Conservation (phyloP, 2,797 vertebrate genomes). For the Oreochromis mossambicus region DNA sequence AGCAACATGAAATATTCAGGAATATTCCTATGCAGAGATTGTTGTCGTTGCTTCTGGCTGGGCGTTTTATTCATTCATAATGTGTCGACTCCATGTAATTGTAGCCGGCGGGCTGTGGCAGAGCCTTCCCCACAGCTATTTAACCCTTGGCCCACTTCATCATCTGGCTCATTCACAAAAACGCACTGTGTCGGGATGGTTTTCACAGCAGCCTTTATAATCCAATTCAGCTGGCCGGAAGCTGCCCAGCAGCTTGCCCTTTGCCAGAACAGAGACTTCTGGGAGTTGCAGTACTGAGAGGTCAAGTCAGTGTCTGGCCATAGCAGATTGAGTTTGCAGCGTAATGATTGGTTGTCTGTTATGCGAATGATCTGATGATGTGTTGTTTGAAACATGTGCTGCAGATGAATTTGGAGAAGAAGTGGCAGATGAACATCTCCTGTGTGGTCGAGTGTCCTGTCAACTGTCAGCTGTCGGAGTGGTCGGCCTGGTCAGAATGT, state of each 20-base stretch:
- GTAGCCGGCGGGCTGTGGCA: constrained; percentile 53
- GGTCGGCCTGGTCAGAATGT: constrained; percentile 92
- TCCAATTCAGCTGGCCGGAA: background rate
- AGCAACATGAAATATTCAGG: constrained; percentile 50
- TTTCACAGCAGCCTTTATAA: constrained; percentile 20
- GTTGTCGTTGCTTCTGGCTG: constrained; percentile 45
- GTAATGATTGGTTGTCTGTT: background rate
- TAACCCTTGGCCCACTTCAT: constrained; percentile 58
- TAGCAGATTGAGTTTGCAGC: background rate
- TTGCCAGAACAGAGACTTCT: constrained; percentile 30
- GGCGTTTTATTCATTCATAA: constrained; percentile 55
- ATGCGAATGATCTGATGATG: background rate
- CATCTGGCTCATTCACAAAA: constrained; percentile 52
- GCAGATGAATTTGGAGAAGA: constrained; percentile 85
- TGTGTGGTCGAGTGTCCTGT: constrained; percentile 94
- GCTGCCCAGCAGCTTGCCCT: background rate
- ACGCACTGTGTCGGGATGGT: constrained; percentile 20
- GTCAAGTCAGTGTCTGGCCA: background rate
- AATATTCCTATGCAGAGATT: constrained; percentile 23
- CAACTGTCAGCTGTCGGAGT: constrained; percentile 95
- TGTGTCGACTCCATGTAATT: constrained; percentile 58
- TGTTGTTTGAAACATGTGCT: background rate
- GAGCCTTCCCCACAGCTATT: constrained; percentile 47
- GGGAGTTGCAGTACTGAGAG: constrained; percentile 36
- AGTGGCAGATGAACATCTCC: constrained; percentile 92